These are phyloP conservation scores for Eupithecia vulgata DNA, from an alignment of 2,888 invertebrate species.

Conservation along the genomic window DNA sequence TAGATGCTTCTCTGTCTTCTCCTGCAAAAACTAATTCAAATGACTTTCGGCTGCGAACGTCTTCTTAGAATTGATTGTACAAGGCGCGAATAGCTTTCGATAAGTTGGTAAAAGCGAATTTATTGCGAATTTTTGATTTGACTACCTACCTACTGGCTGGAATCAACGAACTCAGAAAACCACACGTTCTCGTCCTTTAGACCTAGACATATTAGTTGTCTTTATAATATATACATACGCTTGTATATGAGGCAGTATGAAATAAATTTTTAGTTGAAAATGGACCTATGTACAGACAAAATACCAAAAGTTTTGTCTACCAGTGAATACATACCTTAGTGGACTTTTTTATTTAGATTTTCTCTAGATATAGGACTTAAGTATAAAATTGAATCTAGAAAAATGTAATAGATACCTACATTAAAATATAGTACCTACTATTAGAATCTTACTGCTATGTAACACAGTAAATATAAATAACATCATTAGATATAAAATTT, in stretches of 20 bases:
- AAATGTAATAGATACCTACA: background rate
- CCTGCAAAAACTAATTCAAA: background rate
- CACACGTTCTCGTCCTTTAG: background rate
- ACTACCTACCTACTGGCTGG: background rate
- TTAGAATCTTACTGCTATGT: background rate
- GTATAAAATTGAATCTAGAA: background rate
- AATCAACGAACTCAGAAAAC: background rate
- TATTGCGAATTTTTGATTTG: background rate
- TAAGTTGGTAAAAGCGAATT: background rate
- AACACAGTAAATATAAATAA: background rate
- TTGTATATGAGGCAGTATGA: background rate
- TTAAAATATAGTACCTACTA: background rate
- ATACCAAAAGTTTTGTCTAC: background rate
- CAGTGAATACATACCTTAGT: background rate
- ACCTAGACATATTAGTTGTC: background rate
- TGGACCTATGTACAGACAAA: background rate
- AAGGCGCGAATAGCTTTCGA: background rate
- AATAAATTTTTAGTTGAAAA: background rate
- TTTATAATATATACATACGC: background rate
- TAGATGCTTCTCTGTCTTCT: background rate
- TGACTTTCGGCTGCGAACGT: background rate
- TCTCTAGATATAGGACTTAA: background rate
- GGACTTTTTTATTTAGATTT: background rate
- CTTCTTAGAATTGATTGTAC: background rate
- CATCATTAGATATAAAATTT: background rate